phyloP scores from a whole-genome alignment of 2,888 invertebrate species.

The Drosophila tanythrix region DNA sequence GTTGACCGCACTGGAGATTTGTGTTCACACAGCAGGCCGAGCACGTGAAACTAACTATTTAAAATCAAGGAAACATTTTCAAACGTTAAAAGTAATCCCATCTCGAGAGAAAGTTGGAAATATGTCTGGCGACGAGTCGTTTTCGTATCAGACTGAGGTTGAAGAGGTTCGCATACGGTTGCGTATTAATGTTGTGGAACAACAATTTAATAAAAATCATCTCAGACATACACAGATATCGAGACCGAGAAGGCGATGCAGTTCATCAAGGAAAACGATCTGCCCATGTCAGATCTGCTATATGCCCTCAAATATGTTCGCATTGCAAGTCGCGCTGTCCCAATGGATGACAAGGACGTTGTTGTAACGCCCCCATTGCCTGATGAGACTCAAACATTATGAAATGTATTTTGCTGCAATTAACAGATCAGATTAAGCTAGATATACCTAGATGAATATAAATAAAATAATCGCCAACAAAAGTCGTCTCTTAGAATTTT shows the following conservation, averaged over 20 bases:
- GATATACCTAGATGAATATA: background rate
- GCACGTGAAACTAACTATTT: background rate
- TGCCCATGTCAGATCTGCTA: conserved; percentile 60
- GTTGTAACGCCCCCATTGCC: conserved; percentile 42
- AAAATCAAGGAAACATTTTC: background rate
- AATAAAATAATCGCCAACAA: background rate
- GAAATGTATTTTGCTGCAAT: background rate
- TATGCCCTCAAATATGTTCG: conserved; percentile 63
- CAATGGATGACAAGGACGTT: conserved; percentile 5
- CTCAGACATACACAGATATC: conserved; percentile 45
- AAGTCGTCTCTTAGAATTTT: background rate
- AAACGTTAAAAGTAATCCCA: background rate
- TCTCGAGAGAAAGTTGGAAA: conserved; percentile 2
- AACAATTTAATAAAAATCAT: background rate
- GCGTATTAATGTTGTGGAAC: background rate
- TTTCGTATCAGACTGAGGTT: conserved; percentile 19
- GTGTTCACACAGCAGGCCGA: conserved; percentile 24
- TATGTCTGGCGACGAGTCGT: conserved; percentile 34
- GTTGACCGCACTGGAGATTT: conserved; percentile 10
- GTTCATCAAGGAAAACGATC: conserved; percentile 41
- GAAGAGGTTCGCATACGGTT: conserved; percentile 30
- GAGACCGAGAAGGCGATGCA: conserved; percentile 49
- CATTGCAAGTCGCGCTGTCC: conserved; percentile 36
- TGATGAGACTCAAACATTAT: background rate
- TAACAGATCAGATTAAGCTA: background rate